Conservation (phyloP, 2,113 vertebrate species). For the Xyliphius kryptos region DNA sequence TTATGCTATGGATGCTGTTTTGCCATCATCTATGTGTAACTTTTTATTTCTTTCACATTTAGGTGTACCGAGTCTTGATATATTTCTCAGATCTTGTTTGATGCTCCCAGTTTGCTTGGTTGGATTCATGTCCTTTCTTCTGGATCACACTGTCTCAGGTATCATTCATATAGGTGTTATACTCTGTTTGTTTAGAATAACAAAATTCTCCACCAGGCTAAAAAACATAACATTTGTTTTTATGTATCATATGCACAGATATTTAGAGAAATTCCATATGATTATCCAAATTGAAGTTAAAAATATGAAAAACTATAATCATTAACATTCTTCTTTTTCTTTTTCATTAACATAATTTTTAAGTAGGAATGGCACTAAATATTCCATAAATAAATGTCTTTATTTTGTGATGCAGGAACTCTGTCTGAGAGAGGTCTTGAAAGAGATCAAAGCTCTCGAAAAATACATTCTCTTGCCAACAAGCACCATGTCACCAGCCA, state of each 20-base stretch:
- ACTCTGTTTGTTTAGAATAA: neutral
- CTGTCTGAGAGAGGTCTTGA: slow-evolving; percentile 62
- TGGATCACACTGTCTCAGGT: slow-evolving; percentile 82
- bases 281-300: too few relatives aligned
- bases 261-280: too few relatives aligned
- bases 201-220: too few relatives aligned
- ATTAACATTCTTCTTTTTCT: too few relatives aligned
- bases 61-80: slow-evolving; percentile 68
- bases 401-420: slow-evolving; percentile 52
- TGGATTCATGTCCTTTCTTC: slow-evolving; percentile 70
- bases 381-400: neutral
- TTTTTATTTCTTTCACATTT: slow-evolving; percentile 4
- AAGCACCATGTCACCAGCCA: neutral
- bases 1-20: neutral
- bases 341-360: too few relatives aligned
- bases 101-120: slow-evolving; percentile 71
- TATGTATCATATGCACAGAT: too few relatives aligned
- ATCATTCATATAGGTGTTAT: slow-evolving; percentile 30
- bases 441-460: neutral
- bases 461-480: neutral
- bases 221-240: too few relatives aligned
- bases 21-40: neutral
- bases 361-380: neutral
- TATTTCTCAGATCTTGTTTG: slow-evolving; percentile 66
- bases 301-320: too few relatives aligned